Conservation (phyloP, 2,888 invertebrate species). For the Caenorhabditis plicata region DNA sequence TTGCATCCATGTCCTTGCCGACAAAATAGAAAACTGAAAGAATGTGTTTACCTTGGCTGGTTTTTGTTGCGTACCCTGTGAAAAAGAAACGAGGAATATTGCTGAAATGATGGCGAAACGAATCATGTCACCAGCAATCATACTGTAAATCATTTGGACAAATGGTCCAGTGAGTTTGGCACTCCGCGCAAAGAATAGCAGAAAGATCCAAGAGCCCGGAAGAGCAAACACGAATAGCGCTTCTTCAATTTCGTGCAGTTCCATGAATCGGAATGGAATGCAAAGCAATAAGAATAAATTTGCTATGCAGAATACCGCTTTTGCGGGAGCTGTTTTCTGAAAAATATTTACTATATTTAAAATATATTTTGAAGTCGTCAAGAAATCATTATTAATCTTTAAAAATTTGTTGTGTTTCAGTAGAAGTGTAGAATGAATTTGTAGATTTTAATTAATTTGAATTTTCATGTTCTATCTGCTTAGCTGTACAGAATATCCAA, state of each 20-base stretch:
- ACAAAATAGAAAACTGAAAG: conserved; percentile 75
- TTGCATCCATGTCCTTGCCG: conserved; percentile 75
- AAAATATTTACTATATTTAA: too few relatives aligned
- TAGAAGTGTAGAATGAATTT: too few relatives aligned
- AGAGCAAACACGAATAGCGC: conserved; percentile 86
- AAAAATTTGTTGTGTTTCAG: too few relatives aligned
- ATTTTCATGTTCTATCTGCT: too few relatives aligned
- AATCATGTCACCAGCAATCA: conserved; percentile 98
- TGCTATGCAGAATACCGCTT: conserved; percentile 86
- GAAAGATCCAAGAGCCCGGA: conserved; percentile 93
- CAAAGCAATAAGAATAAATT: conserved; percentile 76
- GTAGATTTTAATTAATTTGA: too few relatives aligned
- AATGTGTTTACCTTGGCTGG: neutral
- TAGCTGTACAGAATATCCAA: too few relatives aligned
- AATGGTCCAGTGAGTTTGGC: conserved; percentile 86
- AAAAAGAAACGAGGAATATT: conserved; percentile 90
- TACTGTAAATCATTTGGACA: conserved; percentile 98
- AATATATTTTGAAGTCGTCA: too few relatives aligned
- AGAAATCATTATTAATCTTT: too few relatives aligned
- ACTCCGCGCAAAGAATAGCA: conserved; percentile 96
- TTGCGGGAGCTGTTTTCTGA: conserved; percentile 89
- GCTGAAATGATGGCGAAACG: conserved; percentile 95
- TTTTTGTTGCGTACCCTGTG: conserved; percentile 78
- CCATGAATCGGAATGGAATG: conserved; percentile 50
- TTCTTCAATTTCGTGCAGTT: conserved; percentile 77